Conservation (phyloP, 2,797 vertebrate species). For the Sebastiscus tertius region DNA sequence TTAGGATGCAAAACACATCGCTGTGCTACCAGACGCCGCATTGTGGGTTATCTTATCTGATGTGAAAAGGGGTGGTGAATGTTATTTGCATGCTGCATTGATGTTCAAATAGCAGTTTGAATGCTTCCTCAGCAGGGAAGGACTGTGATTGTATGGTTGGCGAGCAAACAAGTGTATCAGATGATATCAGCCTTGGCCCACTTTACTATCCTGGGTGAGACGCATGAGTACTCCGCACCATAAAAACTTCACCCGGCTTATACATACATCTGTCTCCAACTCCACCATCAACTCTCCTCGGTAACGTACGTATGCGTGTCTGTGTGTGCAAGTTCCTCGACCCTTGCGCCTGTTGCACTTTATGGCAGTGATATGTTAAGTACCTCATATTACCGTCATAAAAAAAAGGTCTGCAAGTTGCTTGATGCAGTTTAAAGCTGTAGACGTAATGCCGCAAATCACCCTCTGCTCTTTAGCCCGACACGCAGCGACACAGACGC, state of each 20-base stretch:
- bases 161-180: slow-evolving; percentile 81
- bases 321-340: slow-evolving; percentile 21
- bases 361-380: slow-evolving; percentile 76
- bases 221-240: slow-evolving; percentile 36
- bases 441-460: slow-evolving; percentile 78
- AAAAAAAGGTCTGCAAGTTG: slow-evolving; percentile 71
- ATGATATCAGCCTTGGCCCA: slow-evolving; percentile 81
- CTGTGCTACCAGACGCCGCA: slow-evolving; percentile 50
- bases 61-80: slow-evolving; percentile 75
- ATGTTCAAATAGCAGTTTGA: slow-evolving; percentile 78
- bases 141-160: slow-evolving; percentile 72
- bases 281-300: slow-evolving; percentile 14
- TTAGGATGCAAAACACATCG: slow-evolving; percentile 71
- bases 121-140: slow-evolving; percentile 73
- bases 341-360: slow-evolving; percentile 57
- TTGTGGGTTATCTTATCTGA: slow-evolving; percentile 78
- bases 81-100: slow-evolving; percentile 81
- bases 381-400: slow-evolving; percentile 72
- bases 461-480: slow-evolving; percentile 51
- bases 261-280: slow-evolving; percentile 47
- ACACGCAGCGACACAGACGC: slow-evolving; percentile 33
- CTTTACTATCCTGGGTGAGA: slow-evolving; percentile 66
- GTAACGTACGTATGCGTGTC: slow-evolving; percentile 4
- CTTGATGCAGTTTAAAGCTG: slow-evolving; percentile 79
- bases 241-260: slow-evolving; percentile 61